Evolutionary conservation across 2,888 invertebrate genomes (phyloP).

Genomic region (Cloeon dipterum): DNA sequence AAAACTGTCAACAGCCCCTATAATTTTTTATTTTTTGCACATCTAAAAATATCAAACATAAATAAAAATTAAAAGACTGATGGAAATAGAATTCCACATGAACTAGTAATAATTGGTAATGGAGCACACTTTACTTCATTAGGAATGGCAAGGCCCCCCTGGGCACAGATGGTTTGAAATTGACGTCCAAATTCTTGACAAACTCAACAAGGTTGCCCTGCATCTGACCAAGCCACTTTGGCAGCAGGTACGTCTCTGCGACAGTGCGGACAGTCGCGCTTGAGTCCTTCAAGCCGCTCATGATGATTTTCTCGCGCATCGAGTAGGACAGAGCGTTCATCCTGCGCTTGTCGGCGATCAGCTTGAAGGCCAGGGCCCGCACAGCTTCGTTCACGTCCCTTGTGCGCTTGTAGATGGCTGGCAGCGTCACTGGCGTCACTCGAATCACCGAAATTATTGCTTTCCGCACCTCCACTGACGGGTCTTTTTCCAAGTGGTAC

Average conservation of each 20-base stretch:
- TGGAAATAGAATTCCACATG: too few relatives aligned
- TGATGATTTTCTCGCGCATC: slow-evolving; percentile 34
- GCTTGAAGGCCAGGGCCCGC: slow-evolving; percentile 30
- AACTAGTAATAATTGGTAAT: too few relatives aligned
- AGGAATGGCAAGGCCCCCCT: not conserved
- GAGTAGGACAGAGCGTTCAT: slow-evolving; percentile 33
- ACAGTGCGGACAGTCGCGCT: not conserved
- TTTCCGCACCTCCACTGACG: slow-evolving; percentile 44
- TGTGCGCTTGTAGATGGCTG: slow-evolving; percentile 42
- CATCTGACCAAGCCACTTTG: not conserved
- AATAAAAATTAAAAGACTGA: too few relatives aligned
- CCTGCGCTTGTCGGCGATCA: slow-evolving; percentile 26
- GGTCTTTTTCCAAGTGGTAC: slow-evolving; percentile 49
- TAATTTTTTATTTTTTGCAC: too few relatives aligned
- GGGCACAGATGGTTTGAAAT: not conserved
- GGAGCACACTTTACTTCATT: not conserved
- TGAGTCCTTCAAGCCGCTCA: slow-evolving; percentile 36
- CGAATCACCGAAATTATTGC: slow-evolving; percentile 52
- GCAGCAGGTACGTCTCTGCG: not conserved
- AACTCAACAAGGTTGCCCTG: not conserved
- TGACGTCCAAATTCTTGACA: not conserved
- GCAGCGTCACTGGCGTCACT: slow-evolving; percentile 42
- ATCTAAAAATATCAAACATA: too few relatives aligned
- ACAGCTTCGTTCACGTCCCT: slow-evolving; percentile 60
- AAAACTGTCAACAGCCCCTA: too few relatives aligned